Percentiles rank a stretch among this genome's conserved stretches.
These are phyloP conservation scores for Solenopsis fugax DNA, from an alignment of 1,140 invertebrate species.

Conservation along the genomic window DNA sequence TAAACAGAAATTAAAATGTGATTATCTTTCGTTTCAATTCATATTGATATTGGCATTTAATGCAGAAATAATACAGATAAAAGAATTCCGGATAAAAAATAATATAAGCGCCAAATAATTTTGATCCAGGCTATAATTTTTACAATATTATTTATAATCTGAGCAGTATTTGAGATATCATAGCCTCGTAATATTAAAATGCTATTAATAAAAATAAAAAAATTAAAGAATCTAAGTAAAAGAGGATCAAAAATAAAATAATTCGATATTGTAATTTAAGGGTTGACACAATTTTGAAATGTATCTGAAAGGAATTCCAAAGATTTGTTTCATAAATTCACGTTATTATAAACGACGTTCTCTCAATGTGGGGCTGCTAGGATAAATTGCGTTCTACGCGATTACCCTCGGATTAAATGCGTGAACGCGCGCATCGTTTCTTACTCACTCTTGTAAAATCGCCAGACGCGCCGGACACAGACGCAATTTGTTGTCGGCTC, in stretches of 20 bases:
- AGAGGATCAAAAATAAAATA: neutral
- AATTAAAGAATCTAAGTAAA: neutral
- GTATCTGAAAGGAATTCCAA: neutral
- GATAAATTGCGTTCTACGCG: slow-evolving; percentile 29
- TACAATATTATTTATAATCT: neutral
- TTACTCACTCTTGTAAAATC: slow-evolving; percentile 11
- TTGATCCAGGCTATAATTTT: neutral
- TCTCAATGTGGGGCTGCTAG: neutral
- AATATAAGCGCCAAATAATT: no score
- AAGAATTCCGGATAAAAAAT: no score
- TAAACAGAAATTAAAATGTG: no score
- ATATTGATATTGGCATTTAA: no score
- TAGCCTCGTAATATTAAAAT: neutral
- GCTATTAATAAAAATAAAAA: neutral
- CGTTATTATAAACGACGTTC: neutral
- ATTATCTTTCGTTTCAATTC: no score
- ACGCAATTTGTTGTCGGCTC: slow-evolving; percentile 62
- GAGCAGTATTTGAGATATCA: neutral
- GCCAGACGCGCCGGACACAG: slow-evolving; percentile 6
- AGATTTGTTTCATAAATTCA: neutral
- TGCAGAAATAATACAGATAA: no score
- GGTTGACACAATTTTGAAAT: neutral
- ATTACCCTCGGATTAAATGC: slow-evolving; percentile 30
- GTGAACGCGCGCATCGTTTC: slow-evolving; percentile 17
- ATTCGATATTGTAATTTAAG: neutral